phyloP scores from a whole-genome alignment of 2,113 vertebrate genomes.

The Callithrix jacchus region DNA sequence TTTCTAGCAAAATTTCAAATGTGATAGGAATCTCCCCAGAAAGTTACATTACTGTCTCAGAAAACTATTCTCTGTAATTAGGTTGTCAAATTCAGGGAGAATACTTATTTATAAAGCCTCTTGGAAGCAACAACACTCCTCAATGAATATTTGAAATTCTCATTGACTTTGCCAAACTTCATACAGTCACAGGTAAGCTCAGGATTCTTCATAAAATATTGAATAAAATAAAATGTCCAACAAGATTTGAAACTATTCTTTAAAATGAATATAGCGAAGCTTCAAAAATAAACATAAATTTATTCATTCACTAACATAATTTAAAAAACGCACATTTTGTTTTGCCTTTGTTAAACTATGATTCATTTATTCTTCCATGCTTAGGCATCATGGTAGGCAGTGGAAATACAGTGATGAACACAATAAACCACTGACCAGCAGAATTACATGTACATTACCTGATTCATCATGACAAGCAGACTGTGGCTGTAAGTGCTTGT shows the following conservation, averaged over 20 bases:
- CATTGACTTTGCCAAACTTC: background rate
- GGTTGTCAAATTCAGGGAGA: background rate
- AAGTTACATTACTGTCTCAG: background rate
- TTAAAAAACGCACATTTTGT: background rate
- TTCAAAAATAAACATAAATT: background rate
- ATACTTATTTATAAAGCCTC: background rate
- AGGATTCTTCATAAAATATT: background rate
- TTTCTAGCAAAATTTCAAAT: background rate
- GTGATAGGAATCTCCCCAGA: background rate
- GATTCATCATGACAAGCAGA: background rate
- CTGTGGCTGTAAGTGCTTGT: background rate
- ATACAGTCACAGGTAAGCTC: background rate
- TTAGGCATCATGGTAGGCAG: background rate
- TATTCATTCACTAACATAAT: background rate
- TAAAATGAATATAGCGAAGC: background rate
- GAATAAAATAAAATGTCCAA: background rate
- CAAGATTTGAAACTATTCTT: background rate
- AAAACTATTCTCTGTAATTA: background rate
- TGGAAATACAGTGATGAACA: background rate
- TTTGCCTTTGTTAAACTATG: background rate
- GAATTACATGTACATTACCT: background rate
- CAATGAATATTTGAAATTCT: background rate
- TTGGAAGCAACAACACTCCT: background rate
- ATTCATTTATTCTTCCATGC: background rate
- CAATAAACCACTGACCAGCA: background rate